Base-by-base conservation (phyloP, 2,113 vertebrate species). In the Chaetodon auriga region DNA sequence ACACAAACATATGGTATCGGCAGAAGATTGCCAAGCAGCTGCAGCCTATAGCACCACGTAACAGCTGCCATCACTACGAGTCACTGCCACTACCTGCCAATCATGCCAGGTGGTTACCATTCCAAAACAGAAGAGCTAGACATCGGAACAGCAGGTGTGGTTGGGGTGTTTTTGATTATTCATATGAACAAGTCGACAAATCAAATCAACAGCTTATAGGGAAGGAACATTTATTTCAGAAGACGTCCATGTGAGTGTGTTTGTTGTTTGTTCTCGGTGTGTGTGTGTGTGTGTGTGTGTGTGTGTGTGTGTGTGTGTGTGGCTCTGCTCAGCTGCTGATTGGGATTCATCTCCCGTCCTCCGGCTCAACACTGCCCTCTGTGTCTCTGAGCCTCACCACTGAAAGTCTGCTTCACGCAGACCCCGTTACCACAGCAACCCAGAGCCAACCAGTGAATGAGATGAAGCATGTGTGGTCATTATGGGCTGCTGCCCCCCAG, bases 321-420 rank as follows among this genome's bases (percentile, higher is more conserved):
- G 49, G 78, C 74, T 71, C 81, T 79, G 65, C 38, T 91, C 89
- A 89, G 82, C 87, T 89, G 91, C 91, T 93, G 80, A 90, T 95
- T 93, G 71, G 73, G 78, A 95, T 95, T 92, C 93, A 89, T 79
- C 75, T 71, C 70, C 78, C 58, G 60, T 90, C 81, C 80, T 76
- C 74, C 82, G 83, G 91, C 92, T 94, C 93, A 91, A 94, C 91
- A 93, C 92, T 92, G 91, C 94, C 93, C 93, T 92, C 93, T 94
- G 88, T 94, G 86, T 92, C 89, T 93, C 83, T 35, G 18, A 79
- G 78, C 86, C 23, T 78, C 86, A 70, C 60, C 55, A 55, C 83
- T 74, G 55, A 80, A 87, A 82, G 53, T 83, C 89, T 89, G 86
- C 92, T 88, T 89, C 78, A 81, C 74, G 36, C 73, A 83, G 74